phyloP scores from a whole-genome alignment of 2,797 vertebrate genomes.

The Phrynocephalus forsythii region DNA sequence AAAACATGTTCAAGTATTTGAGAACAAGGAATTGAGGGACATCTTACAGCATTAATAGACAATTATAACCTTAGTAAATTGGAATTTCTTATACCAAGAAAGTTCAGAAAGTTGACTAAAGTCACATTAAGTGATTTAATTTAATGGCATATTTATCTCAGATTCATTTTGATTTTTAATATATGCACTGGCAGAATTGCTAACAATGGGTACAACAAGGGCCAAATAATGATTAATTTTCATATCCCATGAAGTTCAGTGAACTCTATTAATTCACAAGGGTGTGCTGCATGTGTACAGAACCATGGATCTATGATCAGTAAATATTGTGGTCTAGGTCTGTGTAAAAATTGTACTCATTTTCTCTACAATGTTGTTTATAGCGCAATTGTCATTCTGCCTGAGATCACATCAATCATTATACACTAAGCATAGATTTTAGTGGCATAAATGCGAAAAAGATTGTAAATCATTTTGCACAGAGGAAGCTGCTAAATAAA shows the following conservation, averaged over 20 bases:
- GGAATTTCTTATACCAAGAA: neutral
- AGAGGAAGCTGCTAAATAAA: neutral
- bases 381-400: neutral
- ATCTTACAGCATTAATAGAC: too few species aligned
- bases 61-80: neutral
- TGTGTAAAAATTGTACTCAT: neutral
- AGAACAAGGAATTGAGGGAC: too few species aligned
- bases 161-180: slow-evolving; percentile 21
- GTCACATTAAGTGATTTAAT: slow-evolving; percentile 25
- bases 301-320: slow-evolving; percentile 2
- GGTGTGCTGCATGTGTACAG: slow-evolving; percentile 6
- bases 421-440: slow-evolving; percentile 19
- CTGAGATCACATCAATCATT: slow-evolving; percentile 1
- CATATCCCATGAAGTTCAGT: slow-evolving; percentile 39
- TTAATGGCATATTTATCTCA: neutral
- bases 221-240: slow-evolving; percentile 27
- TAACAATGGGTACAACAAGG: slow-evolving; percentile 22
- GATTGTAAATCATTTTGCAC: slow-evolving; percentile 7
- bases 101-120: neutral
- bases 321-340: slow-evolving; percentile 6
- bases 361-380: neutral
- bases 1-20: too few species aligned
- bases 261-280: slow-evolving; percentile 49
- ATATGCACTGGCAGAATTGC: slow-evolving; percentile 19
- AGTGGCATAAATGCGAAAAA: neutral